Conservation (phyloP, 1,140 invertebrate species). For the Nymphalis io region DNA sequence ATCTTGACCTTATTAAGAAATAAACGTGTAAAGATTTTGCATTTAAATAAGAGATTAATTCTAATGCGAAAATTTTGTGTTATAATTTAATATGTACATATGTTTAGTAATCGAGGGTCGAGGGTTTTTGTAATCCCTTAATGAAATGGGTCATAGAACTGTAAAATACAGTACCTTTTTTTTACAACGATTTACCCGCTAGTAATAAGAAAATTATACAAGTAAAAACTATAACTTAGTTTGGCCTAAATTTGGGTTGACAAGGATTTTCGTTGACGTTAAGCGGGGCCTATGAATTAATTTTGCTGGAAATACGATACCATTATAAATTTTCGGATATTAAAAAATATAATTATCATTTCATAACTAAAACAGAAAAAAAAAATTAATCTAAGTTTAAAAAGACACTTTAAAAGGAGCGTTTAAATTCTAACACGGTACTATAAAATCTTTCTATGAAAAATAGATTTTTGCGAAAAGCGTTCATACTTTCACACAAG, state of each 20-base stretch:
- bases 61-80: not conserved
- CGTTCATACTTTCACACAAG: conserved; percentile 10
- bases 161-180: conserved; percentile 19
- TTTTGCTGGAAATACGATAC: not conserved
- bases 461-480: conserved; percentile 11
- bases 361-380: not conserved
- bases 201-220: conserved; percentile 9
- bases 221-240: conserved; percentile 6
- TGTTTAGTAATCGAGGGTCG: conserved; percentile 37
- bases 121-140: conserved; percentile 49
- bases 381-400: not conserved
- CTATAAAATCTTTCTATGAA: conserved; percentile 3
- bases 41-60: not conserved
- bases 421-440: not conserved
- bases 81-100: conserved; percentile 42
- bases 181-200: conserved; percentile 28
- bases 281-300: not conserved
- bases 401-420: not conserved
- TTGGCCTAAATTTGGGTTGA: conserved; percentile 8
- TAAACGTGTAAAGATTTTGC: too few relatives aligned
- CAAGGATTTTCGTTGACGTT: conserved; percentile 12
- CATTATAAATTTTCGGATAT: not conserved
- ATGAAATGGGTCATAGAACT: conserved; percentile 53
- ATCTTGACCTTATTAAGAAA: too few relatives aligned
- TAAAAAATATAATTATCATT: not conserved